Base-by-base conservation (phyloP, 2,888 invertebrate species). In the Mantis religiosa region DNA sequence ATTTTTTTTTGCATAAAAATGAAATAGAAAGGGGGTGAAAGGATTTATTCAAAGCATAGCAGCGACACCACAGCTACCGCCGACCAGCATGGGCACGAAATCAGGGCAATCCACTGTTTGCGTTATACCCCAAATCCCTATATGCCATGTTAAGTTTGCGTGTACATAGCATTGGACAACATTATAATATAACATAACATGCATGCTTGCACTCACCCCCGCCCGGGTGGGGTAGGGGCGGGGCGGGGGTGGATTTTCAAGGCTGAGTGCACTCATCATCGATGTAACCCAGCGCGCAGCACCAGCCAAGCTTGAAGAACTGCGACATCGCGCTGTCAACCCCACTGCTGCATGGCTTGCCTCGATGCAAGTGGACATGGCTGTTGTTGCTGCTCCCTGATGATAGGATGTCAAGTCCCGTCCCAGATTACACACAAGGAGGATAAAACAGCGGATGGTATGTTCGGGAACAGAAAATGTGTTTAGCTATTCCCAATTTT, bases 61-160 rank as follows among this genome's bases (percentile, higher is more conserved):
- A 71, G 54, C 54, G 54, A 71, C 54, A 71, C 54, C 54, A 71
- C 54, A 71, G 54, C 54, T 6, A 71, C 54, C 54, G 25, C 54
- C 54, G 25, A 71, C 54, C 54, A 71, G 54, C 15, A 71, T 71
- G 54, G 54, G 54, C 54, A 71, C 54, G 54, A 87, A 87, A 82
- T 82, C 87, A 82, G 87, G 87, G 82, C 87, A 87, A 87, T 82
- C 87, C 87, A 82, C 82, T 87, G 87, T 87, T 87, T 87, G 87
- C 41, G 82, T 87, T 87, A 87, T 82, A 87, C 82, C 87, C 87
- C 87, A 87, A 87, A 87, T 87, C 87, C 87, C 87, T 87, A 87
- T 87, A 87, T 87, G 87, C 87, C 87, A 87, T 87, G 87, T 87
- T 87, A 87, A 87, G 87, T 87, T 87, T 87, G 87, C 82, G 82